Evolutionary conservation across 2,888 invertebrate species (phyloP).

Genomic region (Cabera pusaria): DNA sequence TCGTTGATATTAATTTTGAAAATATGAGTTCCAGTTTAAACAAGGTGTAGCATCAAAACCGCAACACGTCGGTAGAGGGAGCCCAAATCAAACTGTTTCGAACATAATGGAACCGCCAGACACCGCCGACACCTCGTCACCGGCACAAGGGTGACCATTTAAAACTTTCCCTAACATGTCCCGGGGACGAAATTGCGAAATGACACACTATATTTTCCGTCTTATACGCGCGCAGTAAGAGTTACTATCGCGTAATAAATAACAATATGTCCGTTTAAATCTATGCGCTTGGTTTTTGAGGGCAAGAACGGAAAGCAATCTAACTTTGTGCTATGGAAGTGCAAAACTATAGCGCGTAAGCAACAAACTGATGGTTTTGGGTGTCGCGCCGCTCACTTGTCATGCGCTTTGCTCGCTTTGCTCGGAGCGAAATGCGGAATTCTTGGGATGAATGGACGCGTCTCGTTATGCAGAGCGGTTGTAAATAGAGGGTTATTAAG

Average conservation of each 20-base stretch:
- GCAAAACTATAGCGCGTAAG: constrained; percentile 26
- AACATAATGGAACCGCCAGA: constrained; percentile 61
- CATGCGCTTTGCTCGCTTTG: constrained; percentile 2
- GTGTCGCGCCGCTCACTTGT: constrained; percentile 18
- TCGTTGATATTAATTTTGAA: too few species aligned
- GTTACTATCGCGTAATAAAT: constrained; percentile 10
- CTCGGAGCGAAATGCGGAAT: constrained; percentile 12
- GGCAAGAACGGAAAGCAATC: constrained; percentile 52
- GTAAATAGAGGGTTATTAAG: constrained; percentile 26
- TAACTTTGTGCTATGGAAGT: constrained; percentile 62
- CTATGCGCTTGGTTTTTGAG: constrained; percentile 25
- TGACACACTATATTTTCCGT: constrained; percentile 22
- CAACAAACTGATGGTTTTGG: constrained; percentile 14
- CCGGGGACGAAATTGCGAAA: constrained; percentile 23
- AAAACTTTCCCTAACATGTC: constrained; percentile 50
- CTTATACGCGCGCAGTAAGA: constrained; percentile 10
- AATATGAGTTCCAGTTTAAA: constrained; percentile 8
- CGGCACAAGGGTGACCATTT: constrained; percentile 57
- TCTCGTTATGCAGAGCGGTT: constrained; percentile 17
- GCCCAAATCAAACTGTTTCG: constrained; percentile 45
- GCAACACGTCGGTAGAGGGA: constrained; percentile 19
- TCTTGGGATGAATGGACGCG: constrained; percentile 20
- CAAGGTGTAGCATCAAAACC: constrained; percentile 18
- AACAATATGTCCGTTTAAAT: constrained; percentile 10
- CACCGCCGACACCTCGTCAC: constrained; percentile 55